phyloP scores from a whole-genome alignment of 1,140 invertebrate genomes.

The Lethocerus indicus region DNA sequence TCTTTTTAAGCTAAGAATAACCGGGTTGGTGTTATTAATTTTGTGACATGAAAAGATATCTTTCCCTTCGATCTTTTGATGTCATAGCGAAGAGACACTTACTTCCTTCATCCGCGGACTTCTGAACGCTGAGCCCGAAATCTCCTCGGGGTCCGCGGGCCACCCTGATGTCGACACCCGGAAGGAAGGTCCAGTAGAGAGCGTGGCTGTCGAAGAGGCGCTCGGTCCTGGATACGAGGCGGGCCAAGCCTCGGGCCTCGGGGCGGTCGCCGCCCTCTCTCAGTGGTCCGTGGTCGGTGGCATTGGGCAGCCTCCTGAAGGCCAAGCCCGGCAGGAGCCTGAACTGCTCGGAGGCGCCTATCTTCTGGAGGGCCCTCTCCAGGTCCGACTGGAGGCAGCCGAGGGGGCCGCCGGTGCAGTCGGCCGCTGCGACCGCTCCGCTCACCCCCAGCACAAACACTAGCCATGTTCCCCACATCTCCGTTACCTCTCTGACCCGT shows the following conservation, averaged over 20 bases:
- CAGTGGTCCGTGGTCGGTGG: too few species aligned
- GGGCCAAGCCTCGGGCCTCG: neutral
- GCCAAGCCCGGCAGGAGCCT: neutral
- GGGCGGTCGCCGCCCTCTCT: neutral
- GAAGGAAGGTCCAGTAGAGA: slow-evolving; percentile 3
- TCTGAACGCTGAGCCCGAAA: neutral
- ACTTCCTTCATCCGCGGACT: neutral
- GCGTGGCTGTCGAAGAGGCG: neutral
- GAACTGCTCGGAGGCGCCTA: neutral
- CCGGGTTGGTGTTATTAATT: neutral
- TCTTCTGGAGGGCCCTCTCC: neutral
- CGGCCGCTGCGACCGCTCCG: neutral
- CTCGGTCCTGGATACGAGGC: neutral
- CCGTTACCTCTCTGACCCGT: too few species aligned
- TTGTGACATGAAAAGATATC: neutral
- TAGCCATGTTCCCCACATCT: too few species aligned
- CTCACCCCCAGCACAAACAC: too few species aligned
- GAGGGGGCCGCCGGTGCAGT: neutral
- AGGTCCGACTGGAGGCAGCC: neutral
- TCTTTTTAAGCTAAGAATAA: neutral
- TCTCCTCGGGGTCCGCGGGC: neutral
- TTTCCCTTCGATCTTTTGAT: neutral
- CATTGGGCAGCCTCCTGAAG: neutral
- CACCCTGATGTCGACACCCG: slow-evolving; percentile 5
- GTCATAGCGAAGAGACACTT: neutral